Conservation (phyloP, 2,888 invertebrate genomes). For the Cryptus viduatorius region DNA sequence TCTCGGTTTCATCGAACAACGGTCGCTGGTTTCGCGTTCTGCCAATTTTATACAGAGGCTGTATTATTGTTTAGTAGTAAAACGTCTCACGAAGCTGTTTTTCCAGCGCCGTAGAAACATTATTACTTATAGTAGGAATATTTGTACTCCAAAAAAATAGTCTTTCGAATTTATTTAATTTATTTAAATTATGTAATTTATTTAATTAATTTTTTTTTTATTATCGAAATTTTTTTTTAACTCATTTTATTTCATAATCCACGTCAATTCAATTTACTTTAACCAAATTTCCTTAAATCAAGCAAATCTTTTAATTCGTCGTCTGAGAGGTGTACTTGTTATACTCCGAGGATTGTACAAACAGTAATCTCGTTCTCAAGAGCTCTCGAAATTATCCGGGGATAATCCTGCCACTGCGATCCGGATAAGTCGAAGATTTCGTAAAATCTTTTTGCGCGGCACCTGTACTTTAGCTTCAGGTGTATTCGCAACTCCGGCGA, state of each 20-base stretch:
- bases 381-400: slow-evolving; percentile 45
- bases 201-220: too few species aligned
- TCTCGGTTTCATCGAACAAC: slow-evolving; percentile 67
- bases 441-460: slow-evolving; percentile 19
- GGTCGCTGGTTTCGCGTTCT: slow-evolving; percentile 26
- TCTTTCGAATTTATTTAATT: too few species aligned
- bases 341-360: background rate
- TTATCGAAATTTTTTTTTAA: too few species aligned
- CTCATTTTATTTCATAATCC: too few species aligned
- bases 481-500: slow-evolving; percentile 14
- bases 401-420: slow-evolving; percentile 48
- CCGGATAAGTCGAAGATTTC: slow-evolving; percentile 51
- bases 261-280: background rate
- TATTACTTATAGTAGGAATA: too few species aligned
- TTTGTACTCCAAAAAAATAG: too few species aligned
- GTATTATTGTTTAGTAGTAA: background rate
- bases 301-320: background rate
- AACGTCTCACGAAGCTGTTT: background rate
- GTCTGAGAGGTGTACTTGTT: background rate
- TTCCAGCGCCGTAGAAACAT: background rate
- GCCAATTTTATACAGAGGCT: slow-evolving; percentile 7
- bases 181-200: too few species aligned
- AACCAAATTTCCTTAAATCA: background rate
- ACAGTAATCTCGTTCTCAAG: background rate
- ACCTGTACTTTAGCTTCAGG: slow-evolving; percentile 46